A percentile compares a stretch with the other conserved stretches of the same genome.
Conservation (phyloP, 1,140 invertebrate species). For the Temnothorax curvispinosus region DNA sequence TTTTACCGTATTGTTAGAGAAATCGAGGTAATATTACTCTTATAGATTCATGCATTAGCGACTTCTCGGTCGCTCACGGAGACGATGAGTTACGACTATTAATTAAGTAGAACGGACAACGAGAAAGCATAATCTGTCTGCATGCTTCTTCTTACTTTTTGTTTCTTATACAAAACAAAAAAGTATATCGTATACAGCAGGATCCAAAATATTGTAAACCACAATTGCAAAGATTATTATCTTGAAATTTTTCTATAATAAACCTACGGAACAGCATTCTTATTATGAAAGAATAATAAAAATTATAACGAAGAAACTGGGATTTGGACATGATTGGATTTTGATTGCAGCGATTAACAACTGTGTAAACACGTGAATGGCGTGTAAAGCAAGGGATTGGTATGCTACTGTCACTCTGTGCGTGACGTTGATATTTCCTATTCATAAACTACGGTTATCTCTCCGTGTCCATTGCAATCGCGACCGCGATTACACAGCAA, state of each 20-base stretch:
- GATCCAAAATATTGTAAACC: background rate
- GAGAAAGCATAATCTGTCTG: background rate
- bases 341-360: background rate
- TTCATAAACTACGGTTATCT: slow-evolving; percentile 31
- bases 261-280: background rate
- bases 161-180: background rate
- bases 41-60: slow-evolving; percentile 59
- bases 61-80: slow-evolving; percentile 15
- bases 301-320: background rate
- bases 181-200: background rate
- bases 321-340: background rate
- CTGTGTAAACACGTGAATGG: background rate
- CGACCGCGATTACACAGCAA: slow-evolving; percentile 13
- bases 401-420: background rate
- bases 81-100: background rate
- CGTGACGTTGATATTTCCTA: slow-evolving; percentile 26
- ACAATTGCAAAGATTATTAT: background rate
- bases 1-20: slow-evolving; percentile 1
- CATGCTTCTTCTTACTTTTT: background rate
- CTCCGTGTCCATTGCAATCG: slow-evolving; percentile 10
- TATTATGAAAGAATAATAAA: background rate
- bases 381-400: slow-evolving; percentile 10
- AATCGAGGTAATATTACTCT: slow-evolving; percentile 30
- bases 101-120: slow-evolving; percentile 38
- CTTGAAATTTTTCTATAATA: background rate